phyloP scores from a whole-genome alignment of 1,140 invertebrate genomes.

The Scylla paramamosain region DNA sequence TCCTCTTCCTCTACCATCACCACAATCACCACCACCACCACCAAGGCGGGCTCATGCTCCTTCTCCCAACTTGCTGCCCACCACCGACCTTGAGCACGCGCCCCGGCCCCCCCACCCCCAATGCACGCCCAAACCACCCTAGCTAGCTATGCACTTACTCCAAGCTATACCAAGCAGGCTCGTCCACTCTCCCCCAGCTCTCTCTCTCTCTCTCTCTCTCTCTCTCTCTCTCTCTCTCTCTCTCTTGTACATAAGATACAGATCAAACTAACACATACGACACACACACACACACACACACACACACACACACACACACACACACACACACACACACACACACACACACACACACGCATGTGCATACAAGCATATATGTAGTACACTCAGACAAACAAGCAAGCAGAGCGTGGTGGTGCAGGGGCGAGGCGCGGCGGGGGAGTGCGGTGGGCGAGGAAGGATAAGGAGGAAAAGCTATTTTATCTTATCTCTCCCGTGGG shows the following conservation, averaged over 20 bases:
- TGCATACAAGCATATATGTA: background rate
- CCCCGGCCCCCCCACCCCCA: background rate
- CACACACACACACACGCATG: background rate
- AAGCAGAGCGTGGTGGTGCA: background rate
- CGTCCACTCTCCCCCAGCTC: background rate
- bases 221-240: background rate
- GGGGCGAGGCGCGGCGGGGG: background rate
- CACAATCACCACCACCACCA: background rate
- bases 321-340: conserved; percentile 30
- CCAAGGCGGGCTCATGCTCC: background rate
- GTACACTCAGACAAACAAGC: background rate
- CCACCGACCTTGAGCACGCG: background rate
- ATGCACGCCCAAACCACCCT: background rate
- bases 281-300: background rate
- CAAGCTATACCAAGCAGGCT: background rate
- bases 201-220: background rate
- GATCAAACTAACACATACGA: background rate
- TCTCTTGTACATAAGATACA: background rate
- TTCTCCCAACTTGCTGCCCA: background rate
- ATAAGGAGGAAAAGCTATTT: background rate
- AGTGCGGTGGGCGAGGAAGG: background rate
- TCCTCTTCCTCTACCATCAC: background rate
- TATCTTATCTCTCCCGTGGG: background rate
- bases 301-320: background rate
- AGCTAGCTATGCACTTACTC: background rate